phyloP scores from a whole-genome alignment of 1,140 invertebrate species.

The Phortica variegata region DNA sequence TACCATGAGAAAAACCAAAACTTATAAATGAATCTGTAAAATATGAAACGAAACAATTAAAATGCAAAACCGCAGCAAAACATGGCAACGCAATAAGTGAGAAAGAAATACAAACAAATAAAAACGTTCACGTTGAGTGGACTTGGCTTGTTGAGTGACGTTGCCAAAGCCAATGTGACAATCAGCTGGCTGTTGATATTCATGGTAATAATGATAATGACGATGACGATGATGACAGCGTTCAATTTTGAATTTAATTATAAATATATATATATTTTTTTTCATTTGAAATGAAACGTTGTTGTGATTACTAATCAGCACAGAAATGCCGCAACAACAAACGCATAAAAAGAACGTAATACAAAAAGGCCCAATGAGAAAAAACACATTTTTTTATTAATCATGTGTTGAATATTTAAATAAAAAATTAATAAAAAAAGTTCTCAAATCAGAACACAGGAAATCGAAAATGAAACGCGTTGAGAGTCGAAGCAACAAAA shows the following conservation, averaged over 20 bases:
- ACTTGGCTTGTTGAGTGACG: too few species aligned
- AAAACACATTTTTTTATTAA: conserved; percentile 35
- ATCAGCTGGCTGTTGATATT: background rate
- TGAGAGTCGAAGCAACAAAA: conserved; percentile 15
- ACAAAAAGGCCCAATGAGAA: background rate
- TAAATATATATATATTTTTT: conserved; percentile 24
- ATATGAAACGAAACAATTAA: conserved; percentile 54
- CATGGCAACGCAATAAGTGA: conserved; percentile 8
- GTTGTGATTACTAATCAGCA: conserved; percentile 50
- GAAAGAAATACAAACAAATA: background rate
- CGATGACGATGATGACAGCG: conserved; percentile 34
- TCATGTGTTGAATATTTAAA: conserved; percentile 37
- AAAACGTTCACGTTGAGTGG: too few species aligned
- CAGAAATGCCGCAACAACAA: conserved; percentile 9
- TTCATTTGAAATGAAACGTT: conserved; percentile 40
- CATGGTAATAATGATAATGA: conserved; percentile 1
- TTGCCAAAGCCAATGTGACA: background rate
- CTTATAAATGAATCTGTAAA: too few species aligned
- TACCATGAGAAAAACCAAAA: too few species aligned
- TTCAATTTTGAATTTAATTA: conserved; percentile 20
- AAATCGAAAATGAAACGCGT: conserved; percentile 40
- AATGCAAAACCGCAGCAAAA: conserved; percentile 42
- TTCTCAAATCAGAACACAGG: conserved; percentile 25
- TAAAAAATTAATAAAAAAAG: too few species aligned
- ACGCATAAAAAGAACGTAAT: conserved; percentile 28